phyloP scores from a whole-genome alignment of 1,140 invertebrate species.

The Drosophila lacteicornis region DNA sequence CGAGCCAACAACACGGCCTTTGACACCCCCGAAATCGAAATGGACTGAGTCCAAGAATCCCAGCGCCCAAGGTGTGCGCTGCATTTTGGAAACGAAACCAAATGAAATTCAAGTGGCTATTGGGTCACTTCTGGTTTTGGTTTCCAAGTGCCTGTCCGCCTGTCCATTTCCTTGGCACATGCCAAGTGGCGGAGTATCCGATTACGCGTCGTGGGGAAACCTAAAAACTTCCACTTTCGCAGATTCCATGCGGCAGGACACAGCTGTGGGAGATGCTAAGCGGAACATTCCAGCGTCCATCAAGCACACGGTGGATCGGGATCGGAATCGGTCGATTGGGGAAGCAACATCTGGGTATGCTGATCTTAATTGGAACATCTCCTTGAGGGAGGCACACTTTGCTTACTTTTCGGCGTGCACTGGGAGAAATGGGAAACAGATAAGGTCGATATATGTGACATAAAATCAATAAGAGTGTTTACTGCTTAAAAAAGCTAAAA shows the following conservation, averaged over 20 bases:
- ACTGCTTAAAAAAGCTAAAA: too few relatives aligned
- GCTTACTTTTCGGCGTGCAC: background rate
- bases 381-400: conserved; percentile 12
- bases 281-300: conserved; percentile 38
- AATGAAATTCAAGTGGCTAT: conserved; percentile 78
- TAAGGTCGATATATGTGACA: too few relatives aligned
- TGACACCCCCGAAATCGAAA: conserved; percentile 52
- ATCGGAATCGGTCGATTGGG: conserved; percentile 2
- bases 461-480: too few relatives aligned
- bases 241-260: conserved; percentile 36
- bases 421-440: background rate
- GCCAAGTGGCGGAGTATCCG: conserved; percentile 65
- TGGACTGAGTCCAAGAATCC: conserved; percentile 13
- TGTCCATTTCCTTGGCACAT: conserved; percentile 80
- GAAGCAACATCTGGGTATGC: conserved; percentile 58
- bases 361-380: conserved; percentile 74
- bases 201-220: conserved; percentile 48
- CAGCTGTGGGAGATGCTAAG: conserved; percentile 59
- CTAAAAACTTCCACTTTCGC: conserved; percentile 24
- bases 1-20: conserved; percentile 74
- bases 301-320: conserved; percentile 54
- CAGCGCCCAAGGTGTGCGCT: conserved; percentile 42
- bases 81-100: conserved; percentile 56
- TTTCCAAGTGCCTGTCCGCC: conserved; percentile 49
- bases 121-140: conserved; percentile 71